Conservation (phyloP, 2,888 invertebrate species). For the Ephialtes manifestator region DNA sequence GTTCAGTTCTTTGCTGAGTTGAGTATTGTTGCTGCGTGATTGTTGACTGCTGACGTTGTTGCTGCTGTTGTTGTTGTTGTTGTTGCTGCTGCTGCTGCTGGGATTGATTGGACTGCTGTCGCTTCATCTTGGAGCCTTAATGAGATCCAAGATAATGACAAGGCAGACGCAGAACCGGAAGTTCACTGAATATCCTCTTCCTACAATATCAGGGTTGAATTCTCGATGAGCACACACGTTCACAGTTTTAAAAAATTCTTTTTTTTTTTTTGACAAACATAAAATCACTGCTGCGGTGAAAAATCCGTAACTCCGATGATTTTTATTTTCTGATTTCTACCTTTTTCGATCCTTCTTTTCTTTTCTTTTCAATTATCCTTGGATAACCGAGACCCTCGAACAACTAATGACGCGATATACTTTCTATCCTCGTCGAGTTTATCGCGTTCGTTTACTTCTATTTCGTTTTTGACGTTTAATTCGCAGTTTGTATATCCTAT, state of each 20-base stretch:
- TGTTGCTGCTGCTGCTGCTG: conserved; percentile 86
- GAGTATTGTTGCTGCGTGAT: conserved; percentile 84
- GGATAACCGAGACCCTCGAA: conserved; percentile 52
- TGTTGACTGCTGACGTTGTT: conserved; percentile 86
- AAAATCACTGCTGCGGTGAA: conserved; percentile 33
- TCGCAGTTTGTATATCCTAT: conserved; percentile 68
- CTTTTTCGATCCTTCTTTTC: conserved; percentile 49
- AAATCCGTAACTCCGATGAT: conserved; percentile 32
- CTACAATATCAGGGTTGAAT: conserved; percentile 64
- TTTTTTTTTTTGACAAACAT: neutral
- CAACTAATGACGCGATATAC: conserved; percentile 59
- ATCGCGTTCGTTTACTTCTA: conserved; percentile 57
- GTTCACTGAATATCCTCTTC: conserved; percentile 71
- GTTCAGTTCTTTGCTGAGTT: conserved; percentile 91
- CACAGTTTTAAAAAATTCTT: conserved; percentile 61
- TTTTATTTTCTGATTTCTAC: conserved; percentile 20
- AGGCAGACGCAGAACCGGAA: conserved; percentile 64
- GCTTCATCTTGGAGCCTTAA: conserved; percentile 90
- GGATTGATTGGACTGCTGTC: conserved; percentile 89
- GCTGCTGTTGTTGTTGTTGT: conserved; percentile 81
- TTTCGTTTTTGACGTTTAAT: conserved; percentile 67
- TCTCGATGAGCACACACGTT: conserved; percentile 68
- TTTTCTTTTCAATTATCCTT: conserved; percentile 14
- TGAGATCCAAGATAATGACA: conserved; percentile 66
- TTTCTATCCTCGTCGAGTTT: conserved; percentile 49